Percentiles rank a stretch among this genome's conserved stretches.
Evolutionary conservation across 2,113 vertebrate species (phyloP).

Genomic region (Nyctibius bracteatus): DNA sequence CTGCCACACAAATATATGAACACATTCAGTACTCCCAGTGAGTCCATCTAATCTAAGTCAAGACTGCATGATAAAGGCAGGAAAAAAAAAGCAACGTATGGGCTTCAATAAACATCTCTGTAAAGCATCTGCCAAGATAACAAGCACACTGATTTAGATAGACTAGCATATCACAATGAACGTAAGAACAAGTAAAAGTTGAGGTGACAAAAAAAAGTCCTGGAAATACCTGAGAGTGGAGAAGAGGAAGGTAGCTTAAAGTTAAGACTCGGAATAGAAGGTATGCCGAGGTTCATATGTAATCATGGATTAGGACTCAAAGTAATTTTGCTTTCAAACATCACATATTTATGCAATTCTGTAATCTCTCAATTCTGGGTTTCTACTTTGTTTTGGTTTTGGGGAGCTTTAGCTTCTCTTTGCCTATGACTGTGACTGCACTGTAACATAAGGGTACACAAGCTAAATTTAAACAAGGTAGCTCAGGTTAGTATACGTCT

Average conservation of each 20-base stretch:
- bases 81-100: not conserved
- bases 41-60: not conserved
- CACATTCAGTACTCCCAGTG: not conserved
- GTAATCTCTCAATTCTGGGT: not conserved
- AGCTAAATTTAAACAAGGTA: not conserved
- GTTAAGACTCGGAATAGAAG: not conserved
- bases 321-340: not conserved
- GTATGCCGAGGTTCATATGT: not conserved
- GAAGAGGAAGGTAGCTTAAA: not conserved
- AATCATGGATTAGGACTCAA: not conserved
- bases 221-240: not conserved
- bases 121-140: not conserved
- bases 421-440: not conserved
- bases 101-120: not conserved
- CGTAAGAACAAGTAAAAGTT: not conserved
- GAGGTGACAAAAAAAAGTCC: not conserved
- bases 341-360: not conserved
- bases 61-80: not conserved
- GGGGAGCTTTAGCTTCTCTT: not conserved
- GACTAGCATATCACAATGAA: not conserved
- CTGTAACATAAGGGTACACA: rapidly evolving
- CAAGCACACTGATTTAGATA: not conserved
- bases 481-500: not conserved
- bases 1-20: not conserved
- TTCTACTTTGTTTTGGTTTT: not conserved